Evolutionary conservation across 1,140 invertebrate genomes (phyloP), one percentile per base, ranked within the genome.

Genomic region (Tetragonula clypearis): DNA sequence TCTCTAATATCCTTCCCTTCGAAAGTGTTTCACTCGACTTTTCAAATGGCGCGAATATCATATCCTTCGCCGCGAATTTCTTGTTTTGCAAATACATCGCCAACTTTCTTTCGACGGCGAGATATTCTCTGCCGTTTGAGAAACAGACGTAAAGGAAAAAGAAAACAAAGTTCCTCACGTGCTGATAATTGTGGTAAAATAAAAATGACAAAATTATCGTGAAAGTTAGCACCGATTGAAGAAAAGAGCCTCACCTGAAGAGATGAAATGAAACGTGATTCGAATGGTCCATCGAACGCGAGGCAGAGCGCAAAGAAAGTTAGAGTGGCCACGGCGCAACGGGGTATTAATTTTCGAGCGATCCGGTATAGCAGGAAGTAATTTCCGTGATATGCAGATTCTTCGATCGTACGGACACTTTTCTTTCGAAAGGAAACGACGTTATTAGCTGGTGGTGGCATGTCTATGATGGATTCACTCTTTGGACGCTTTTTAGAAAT

Each of bases 401-500:
- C 21, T 55, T 15, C 23, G 19, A 69, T 11, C 19, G 30, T 41
- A 17, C n/a, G 19, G 69, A 65, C 17, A 30, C 11, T 23, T 85
- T 74, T 35, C 17, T 26, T 58, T 81, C 2, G 66, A 69, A 76
- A 78, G 53, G 11, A 71, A 55, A 53, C 23, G 14, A 60, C 9
- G 0, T 17, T 23, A n/a, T 12, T 60, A 0, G n/a, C 21, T 26
- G 19, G 1, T 5, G 19, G 68, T 72, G 41, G 55, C 68, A n/a
- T 69, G 69, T 68, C 53, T 85, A 23, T 35, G 11, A 4, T 11
- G 23, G 8, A 14, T 15, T 9, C 26, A 23, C 30, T 81, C 55
- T 21, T 8, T 80, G 17, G 66, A 26, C 9, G 77, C 66, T 86
- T 88, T 89, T 88, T 89, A 89, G 81, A 90, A 89, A 89, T 82